These are phyloP conservation scores for Drosophila kanapiae DNA, from an alignment of 1,140 invertebrate genomes.

Conservation along the genomic window DNA sequence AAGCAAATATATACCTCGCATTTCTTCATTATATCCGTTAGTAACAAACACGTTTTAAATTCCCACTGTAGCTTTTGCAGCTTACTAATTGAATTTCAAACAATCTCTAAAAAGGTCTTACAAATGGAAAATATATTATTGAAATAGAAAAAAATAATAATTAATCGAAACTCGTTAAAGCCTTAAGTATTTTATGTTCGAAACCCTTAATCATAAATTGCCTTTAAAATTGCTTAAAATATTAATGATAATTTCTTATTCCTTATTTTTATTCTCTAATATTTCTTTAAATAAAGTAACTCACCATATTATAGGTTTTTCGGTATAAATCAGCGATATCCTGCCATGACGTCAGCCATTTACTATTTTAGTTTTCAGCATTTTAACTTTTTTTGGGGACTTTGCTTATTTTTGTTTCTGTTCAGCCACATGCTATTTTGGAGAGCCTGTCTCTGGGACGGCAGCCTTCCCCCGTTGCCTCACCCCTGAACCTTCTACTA, in stretches of 20 bases:
- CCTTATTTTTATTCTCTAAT: too few relatives aligned
- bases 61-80: too few relatives aligned
- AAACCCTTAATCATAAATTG: not conserved
- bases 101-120: too few relatives aligned
- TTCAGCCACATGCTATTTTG: constrained; percentile 28
- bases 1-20: not conserved
- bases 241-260: too few relatives aligned
- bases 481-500: not conserved
- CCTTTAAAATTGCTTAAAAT: too few relatives aligned
- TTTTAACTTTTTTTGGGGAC: constrained; percentile 42
- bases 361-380: constrained; percentile 57
- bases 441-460: constrained; percentile 7
- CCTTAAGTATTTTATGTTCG: not conserved
- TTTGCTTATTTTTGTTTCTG: constrained; percentile 56
- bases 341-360: constrained; percentile 45
- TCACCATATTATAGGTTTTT: not conserved
- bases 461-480: not conserved
- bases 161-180: not conserved
- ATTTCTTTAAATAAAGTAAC: too few relatives aligned
- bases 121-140: not conserved
- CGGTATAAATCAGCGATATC: not conserved
- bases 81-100: too few relatives aligned
- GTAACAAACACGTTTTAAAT: too few relatives aligned
- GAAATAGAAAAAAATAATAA: not conserved
- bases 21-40: too few relatives aligned